These are phyloP conservation scores for Mesorhabditis spiculigera DNA, from an alignment of 2,888 invertebrate genomes.

Conservation along the genomic window DNA sequence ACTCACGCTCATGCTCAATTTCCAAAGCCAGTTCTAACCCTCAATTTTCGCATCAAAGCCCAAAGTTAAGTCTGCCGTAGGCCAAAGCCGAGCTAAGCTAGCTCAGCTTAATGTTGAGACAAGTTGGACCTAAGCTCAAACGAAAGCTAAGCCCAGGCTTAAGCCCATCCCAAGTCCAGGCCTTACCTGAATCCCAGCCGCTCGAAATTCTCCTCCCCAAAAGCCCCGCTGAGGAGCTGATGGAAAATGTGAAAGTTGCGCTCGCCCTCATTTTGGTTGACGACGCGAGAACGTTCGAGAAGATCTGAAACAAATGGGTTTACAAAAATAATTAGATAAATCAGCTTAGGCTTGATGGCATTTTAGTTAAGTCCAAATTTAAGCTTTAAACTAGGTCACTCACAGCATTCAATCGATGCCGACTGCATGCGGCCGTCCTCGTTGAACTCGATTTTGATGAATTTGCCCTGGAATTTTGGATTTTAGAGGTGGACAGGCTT, in stretches of 20 bases:
- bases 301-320: too few relatives aligned
- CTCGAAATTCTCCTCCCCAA: slow-evolving; percentile 16
- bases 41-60: too few relatives aligned
- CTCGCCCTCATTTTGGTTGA: slow-evolving; percentile 68
- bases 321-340: too few relatives aligned
- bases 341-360: too few relatives aligned
- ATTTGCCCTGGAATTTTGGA: slow-evolving; percentile 45
- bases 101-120: too few relatives aligned
- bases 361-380: not conserved
- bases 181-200: not conserved
- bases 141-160: too few relatives aligned
- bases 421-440: slow-evolving; percentile 36
- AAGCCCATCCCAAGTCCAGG: too few relatives aligned
- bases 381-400: slow-evolving; percentile 18
- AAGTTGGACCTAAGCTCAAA: too few relatives aligned
- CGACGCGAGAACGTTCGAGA: slow-evolving; percentile 66
- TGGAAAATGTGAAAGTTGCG: slow-evolving; percentile 72
- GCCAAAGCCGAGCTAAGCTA: too few relatives aligned
- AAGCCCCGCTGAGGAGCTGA: slow-evolving; percentile 62
- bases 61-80: too few relatives aligned
- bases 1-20: too few relatives aligned
- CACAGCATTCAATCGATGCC: slow-evolving; percentile 55
- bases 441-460: slow-evolving; percentile 53
- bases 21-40: too few relatives aligned
- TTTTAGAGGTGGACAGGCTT: not conserved